Evolutionary conservation across 2,797 vertebrate species (phyloP).

Genomic region (Clamator glandarius): DNA sequence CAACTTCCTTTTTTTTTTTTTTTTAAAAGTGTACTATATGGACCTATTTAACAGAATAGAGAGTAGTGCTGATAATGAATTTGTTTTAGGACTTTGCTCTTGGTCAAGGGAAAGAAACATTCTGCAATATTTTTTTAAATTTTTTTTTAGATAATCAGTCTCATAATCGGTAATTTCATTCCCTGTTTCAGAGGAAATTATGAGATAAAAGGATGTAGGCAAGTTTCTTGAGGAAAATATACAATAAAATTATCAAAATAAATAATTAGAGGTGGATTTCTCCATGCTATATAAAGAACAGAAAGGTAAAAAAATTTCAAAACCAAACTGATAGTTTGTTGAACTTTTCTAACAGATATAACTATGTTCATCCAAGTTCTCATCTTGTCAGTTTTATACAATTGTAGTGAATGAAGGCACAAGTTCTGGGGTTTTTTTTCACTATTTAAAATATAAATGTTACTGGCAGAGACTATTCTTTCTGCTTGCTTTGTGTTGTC

Average conservation of each 20-base stretch:
- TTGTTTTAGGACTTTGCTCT: not conserved
- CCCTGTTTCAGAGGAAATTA: not conserved
- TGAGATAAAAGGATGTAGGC: rapidly evolving
- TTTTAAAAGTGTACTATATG: not conserved
- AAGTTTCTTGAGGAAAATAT: not conserved
- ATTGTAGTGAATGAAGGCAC: not conserved
- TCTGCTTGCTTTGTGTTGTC: not conserved
- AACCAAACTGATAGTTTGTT: not conserved
- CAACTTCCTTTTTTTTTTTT: not conserved
- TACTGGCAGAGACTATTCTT: not conserved
- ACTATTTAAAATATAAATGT: not conserved
- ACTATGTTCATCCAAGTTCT: not conserved
- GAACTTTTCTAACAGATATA: not conserved
- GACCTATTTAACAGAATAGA: not conserved
- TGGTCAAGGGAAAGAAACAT: not conserved
- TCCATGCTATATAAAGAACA: not conserved
- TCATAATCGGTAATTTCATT: not conserved
- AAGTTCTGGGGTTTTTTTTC: not conserved
- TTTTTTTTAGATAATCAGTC: not conserved
- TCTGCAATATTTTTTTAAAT: not conserved
- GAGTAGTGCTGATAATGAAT: not conserved
- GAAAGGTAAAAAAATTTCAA: not conserved
- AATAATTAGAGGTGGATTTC: not conserved
- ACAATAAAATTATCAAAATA: not conserved
- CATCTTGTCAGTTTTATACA: not conserved